Evolutionary conservation across 2,888 invertebrate genomes (phyloP), one percentile per base, ranked within the genome.

Genomic region (Dynastes tityus): DNA sequence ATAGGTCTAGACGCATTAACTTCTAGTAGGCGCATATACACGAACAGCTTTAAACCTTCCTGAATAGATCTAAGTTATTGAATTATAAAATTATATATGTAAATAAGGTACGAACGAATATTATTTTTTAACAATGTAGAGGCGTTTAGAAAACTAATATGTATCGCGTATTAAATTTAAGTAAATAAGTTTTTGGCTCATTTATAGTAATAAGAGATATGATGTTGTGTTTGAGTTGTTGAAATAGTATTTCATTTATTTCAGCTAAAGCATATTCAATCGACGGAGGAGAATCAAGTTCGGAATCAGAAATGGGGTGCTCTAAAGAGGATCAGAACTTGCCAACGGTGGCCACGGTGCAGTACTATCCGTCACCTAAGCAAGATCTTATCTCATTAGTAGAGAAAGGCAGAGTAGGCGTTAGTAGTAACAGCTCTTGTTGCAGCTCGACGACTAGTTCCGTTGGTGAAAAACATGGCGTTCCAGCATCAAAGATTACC

Each of bases 241-340:
- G 32, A 45, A 37, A 45, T 45, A 45, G 11, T 45, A 45, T 11
- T 16, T 58, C 5, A 16, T 29, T 45, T 40, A 63, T 85, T 85
- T 37, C 86, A 92, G 92, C 91, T 11, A 91, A 91, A 85, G 90
- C 91, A 55, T 93, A 92, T 85, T 91, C 91, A 8, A 91, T 92
- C 84, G 92, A 93, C 83, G 92, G 92, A 81, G 91, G 90, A 27
- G 93, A 93, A 81, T 91, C 92, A 3, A 94, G 94, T 83, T 94
- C 94, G 51, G 95, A 95, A 87, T 94, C 94, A 70, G 95, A 95
- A 85, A 92, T 87, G 83, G 87, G 87, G 13, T 82, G 80, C 61
- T 77, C 82, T 6, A 80, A 77, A 82, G 79, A 81, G 76, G 79
- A 83, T 74, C 81, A 80, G n/a, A 70, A 32, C 55, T 51, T 81